Evolutionary conservation across 2,113 vertebrate genomes (phyloP), one percentile per base, ranked within the genome.

Genomic region (Eidolon helvum): DNA sequence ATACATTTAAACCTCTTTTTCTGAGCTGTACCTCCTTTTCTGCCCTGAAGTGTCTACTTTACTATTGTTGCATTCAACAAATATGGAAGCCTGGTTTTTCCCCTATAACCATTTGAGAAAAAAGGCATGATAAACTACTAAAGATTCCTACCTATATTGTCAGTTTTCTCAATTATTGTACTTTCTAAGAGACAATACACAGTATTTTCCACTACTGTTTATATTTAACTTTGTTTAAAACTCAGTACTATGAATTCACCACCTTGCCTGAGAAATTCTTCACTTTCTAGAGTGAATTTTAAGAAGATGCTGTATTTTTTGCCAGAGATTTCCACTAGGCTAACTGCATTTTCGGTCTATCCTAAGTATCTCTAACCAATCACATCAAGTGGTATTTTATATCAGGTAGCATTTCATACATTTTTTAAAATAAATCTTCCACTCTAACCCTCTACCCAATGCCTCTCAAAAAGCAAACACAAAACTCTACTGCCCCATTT

Each of bases 221-320:
- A 88, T 10, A 48, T 78, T 87, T 77, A 55, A 72, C 22, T 88
- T 92, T 92, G 82, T 28, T 79, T 95, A 92, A 89, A 94, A 94
- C 61, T 90, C 45, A 84, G 16, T 53, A 90, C 35, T 87, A 72
- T 53, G 11, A 95, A 57, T 92, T 94, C 19, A 80, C 12, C 28
- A 55, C 68, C 16, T 57, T 90, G 48, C 50, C 30, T 53, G 45
- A 91, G 19, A 95, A 94, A 88, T 79, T 84, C 16, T 93, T 90
- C 24, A 77, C 82, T 82, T 92, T 72, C 74, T 87, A 2, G 35
- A 91, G 10, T 92, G 57, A 89, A 28, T 89, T 65, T 77, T 78
- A 93, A 82, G 15, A 85, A 78, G 11, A 89, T 87, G 2, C 10
- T 38, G 12, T 82, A 78, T 69, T 83, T 83, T 92, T 43, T 91